phyloP scores from a whole-genome alignment of 2,113 vertebrate species.

The Elachura formosa region DNA sequence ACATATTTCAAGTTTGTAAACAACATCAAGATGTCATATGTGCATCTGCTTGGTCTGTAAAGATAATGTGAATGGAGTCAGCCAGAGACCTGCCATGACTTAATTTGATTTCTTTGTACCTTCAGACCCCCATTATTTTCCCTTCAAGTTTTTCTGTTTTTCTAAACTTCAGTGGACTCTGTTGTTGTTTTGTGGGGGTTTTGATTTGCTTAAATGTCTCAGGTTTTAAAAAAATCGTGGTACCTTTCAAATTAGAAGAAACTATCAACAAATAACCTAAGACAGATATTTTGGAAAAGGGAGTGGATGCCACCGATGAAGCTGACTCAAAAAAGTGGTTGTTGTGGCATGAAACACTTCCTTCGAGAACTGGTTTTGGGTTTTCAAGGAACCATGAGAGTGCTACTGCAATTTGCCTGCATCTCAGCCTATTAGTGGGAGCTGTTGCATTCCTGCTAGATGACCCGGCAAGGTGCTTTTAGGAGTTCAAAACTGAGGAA shows the following conservation, averaged over 20 bases:
- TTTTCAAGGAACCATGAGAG: neutral
- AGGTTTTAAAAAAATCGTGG: neutral
- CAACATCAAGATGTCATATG: neutral
- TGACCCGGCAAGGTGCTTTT: neutral
- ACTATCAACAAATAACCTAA: neutral
- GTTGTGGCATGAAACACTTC: neutral
- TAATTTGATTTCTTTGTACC: neutral
- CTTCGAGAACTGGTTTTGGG: neutral
- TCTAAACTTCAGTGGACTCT: neutral
- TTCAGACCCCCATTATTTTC: neutral
- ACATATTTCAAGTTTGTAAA: neutral
- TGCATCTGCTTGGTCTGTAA: neutral
- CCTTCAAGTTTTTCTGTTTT: neutral
- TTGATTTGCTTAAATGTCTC: neutral
- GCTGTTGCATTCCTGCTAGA: neutral
- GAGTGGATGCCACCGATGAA: neutral
- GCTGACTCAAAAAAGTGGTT: neutral
- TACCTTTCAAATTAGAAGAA: neutral
- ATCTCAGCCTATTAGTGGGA: neutral
- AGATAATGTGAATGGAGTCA: neutral
- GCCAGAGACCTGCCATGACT: neutral
- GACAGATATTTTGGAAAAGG: neutral
- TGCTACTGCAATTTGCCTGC: neutral
- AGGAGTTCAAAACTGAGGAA: neutral
- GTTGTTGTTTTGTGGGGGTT: neutral